Base-by-base conservation (phyloP, 2,888 invertebrate species). In the Sarcophaga carnaria region DNA sequence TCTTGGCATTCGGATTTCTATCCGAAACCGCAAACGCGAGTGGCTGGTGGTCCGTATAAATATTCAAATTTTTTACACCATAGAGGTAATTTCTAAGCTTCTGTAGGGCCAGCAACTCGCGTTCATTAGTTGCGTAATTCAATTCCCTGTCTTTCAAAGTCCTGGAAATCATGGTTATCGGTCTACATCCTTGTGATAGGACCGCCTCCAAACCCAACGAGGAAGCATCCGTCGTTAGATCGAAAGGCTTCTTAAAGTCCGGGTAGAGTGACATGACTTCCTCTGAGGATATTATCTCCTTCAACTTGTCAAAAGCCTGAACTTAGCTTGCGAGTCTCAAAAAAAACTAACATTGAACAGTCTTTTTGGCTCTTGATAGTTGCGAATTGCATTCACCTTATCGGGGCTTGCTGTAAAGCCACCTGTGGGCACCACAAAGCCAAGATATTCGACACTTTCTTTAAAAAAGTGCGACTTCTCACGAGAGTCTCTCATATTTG, bases 61-160 rank as follows among this genome's bases (percentile, higher is more conserved):
- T 89, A 47, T 87, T 88, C 12, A 88, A 22, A 62, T 87, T 80
- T 54, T 49, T 90, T 49, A 89, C 89, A 2, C 92, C 92, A 67
- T 92, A 93, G 4, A 93, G 64, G 63, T 92, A 93, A 5, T 91
- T 91, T 59, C 91, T 82, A 17, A 93, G 91, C 49, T 91, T 90
- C 83, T 92, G 90, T 2, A 90, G 83, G 0, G 91, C 91, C 37
- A 92, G 71, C 6, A 93, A 75, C 88, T 93, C 92, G 49, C 92
- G 49, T 45, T 74, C 78, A 22, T 82, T 80, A 6, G 86, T 80
- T n/a, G 80, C 75, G 20, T 45, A 80, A 60, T 86, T 63, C 45
- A 64, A 17, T 54, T 72, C 85, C 27, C 22, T 64, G 27, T 54
- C 62, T 37, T 27, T 71, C 45, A 62, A 71, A 74, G 62, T 77